phyloP scores from a whole-genome alignment of 2,888 invertebrate species.

The Eupithecia exiguata region DNA sequence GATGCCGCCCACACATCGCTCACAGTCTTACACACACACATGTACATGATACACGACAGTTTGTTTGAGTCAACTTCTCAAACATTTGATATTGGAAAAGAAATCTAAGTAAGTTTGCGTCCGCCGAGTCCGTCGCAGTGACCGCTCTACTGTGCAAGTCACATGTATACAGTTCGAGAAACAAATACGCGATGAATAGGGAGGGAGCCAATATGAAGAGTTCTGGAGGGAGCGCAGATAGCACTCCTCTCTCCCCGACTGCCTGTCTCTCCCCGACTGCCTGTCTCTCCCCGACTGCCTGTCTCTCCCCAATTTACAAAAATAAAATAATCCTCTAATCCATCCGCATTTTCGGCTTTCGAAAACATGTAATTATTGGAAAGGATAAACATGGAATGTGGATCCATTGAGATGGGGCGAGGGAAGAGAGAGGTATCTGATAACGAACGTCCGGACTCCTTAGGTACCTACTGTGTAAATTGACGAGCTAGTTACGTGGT shows the following conservation, averaged over 20 bases:
- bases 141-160: constrained; percentile 21
- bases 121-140: neutral
- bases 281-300: too few relatives aligned
- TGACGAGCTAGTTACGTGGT: neutral
- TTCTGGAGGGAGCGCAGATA: neutral
- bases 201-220: constrained; percentile 34
- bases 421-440: constrained; percentile 26
- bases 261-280: too few relatives aligned
- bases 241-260: neutral
- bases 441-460: constrained; percentile 29
- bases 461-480: constrained; percentile 25
- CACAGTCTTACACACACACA: neutral
- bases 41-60: neutral
- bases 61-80: neutral
- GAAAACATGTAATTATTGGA: constrained; percentile 30
- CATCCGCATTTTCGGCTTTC: constrained; percentile 26
- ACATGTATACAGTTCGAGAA: constrained; percentile 30
- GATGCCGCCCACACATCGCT: neutral
- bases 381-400: constrained; percentile 35
- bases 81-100: neutral
- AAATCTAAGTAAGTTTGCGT: neutral
- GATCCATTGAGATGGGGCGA: constrained; percentile 27
- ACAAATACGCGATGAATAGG: constrained; percentile 31
- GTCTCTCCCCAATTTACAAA: constrained; percentile 9
- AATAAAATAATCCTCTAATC: constrained; percentile 18